Evolutionary conservation across 1,140 invertebrate genomes (phyloP), one percentile per base, ranked within the genome.

Genomic region (Drosophila arawakana): DNA sequence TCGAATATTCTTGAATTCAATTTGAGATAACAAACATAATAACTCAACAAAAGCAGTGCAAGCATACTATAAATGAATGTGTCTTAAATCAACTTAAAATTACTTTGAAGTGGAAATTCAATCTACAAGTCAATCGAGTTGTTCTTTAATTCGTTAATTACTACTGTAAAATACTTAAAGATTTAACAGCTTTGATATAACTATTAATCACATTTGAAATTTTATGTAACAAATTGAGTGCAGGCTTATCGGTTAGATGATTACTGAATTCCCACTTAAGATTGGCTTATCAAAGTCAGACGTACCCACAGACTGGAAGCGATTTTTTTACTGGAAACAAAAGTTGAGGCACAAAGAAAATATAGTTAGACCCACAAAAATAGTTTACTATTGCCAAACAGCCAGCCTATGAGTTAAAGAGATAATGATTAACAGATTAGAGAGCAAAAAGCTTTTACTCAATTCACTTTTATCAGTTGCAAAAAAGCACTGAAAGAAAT

Each of bases 281-380:
- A 73, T 68, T 68, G 46, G 6, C 1, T 54, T 54, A 66, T 72
- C 41, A 41, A 1, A 25, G 30, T 37, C 15, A 61, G 34, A 49
- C 59, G 25, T 30, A 1, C 39, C 21, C 37, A 25, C 39, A 2
- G 8, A 58, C 21, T 30, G 10, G 1, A 18, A 11, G 37, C 10
- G 60, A 52, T 63, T 63, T 52, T 63, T 21, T 25, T 2, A 5
- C 7, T 15, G 37, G 35, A 25, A 39, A 9, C 25, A 50, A 30
- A 37, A 18, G 41, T 37, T 21, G 47, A 10, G 30, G 50, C 34
- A 37, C 60, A 71, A 71, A 39, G 3, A 15, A 43, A 30, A 66
- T 43, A 58, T 58, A 43, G 47, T 63, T 65, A 13, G 39, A 7
- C 46, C 46, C 10, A 49, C 30, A 37, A 46, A 8, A 13, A 18